Conservation (phyloP, 2,113 vertebrate species). For the Empidonax traillii region DNA sequence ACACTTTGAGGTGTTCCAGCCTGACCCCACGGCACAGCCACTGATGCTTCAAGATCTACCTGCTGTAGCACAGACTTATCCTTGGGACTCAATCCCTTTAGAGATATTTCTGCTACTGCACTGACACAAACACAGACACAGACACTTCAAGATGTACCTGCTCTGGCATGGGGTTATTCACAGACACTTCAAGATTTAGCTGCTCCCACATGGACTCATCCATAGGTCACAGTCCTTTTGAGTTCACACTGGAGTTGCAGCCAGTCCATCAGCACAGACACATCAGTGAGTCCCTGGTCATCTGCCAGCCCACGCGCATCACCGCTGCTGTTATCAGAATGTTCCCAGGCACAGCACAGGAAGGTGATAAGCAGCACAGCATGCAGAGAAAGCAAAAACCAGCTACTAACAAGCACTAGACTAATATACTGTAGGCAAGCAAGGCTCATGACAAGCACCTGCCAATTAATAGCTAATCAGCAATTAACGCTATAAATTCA, state of each 20-base stretch:
- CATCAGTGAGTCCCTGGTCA: not conserved
- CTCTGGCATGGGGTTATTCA: not conserved
- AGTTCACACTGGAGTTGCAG: not conserved
- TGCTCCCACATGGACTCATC: fast-evolving
- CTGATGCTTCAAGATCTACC: not conserved
- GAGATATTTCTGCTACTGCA: not conserved
- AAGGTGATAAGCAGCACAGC: not conserved
- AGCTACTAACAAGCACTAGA: not conserved
- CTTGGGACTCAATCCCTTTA: not conserved
- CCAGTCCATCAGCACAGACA: not conserved
- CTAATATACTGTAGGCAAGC: not conserved
- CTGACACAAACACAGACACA: not conserved
- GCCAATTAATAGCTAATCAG: not conserved
- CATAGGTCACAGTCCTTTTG: not conserved
- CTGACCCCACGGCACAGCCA: not conserved
- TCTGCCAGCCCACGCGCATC: not conserved
- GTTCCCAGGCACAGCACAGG: not conserved
- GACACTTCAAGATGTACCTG: not conserved
- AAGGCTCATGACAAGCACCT: not conserved
- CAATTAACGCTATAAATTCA: not conserved
- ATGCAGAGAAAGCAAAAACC: not conserved
- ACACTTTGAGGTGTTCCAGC: not conserved
- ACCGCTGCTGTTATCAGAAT: not conserved
- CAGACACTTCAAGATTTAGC: not conserved
- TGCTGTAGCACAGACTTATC: not conserved